These are phyloP conservation scores for Neosilurus mollespiculum DNA, from an alignment of 2,797 vertebrate genomes.

Conservation along the genomic window DNA sequence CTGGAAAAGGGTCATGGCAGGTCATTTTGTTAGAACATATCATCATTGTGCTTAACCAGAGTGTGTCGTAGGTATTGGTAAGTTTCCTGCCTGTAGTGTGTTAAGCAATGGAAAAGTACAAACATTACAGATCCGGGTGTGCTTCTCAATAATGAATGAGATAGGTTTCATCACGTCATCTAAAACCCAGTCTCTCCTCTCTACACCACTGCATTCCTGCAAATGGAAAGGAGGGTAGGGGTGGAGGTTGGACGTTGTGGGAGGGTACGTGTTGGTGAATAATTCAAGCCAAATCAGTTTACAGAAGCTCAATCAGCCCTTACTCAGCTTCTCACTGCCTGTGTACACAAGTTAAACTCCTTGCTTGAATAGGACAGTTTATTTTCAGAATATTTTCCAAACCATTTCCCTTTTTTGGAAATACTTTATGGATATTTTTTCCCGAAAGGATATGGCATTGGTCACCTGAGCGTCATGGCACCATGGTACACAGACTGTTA, in stretches of 20 bases:
- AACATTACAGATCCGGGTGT: conserved; percentile 30
- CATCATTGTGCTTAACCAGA: background rate
- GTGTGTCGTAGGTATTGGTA: background rate
- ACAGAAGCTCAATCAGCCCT: conserved; percentile 52
- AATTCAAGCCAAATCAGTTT: conserved; percentile 80
- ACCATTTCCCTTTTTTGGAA: background rate
- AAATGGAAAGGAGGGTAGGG: conserved; percentile 21
- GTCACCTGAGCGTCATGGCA: conserved; percentile 76
- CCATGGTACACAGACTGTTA: conserved; percentile 75
- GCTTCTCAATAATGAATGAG: conserved; percentile 74
- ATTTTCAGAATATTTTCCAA: background rate
- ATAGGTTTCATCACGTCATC: conserved; percentile 67
- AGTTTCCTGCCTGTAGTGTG: conserved; percentile 17
- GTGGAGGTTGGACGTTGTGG: background rate
- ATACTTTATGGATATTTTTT: conserved; percentile 17
- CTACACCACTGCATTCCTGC: conserved; percentile 50
- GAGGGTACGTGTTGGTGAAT: conserved; percentile 64
- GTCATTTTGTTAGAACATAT: background rate
- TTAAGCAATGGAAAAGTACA: conserved; percentile 49
- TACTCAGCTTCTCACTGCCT: conserved; percentile 35
- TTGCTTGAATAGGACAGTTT: conserved; percentile 2
- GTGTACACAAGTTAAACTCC: conserved; percentile 35
- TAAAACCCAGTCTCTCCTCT: conserved; percentile 62
- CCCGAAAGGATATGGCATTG: conserved; percentile 51
- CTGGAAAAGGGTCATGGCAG: conserved; percentile 6